phyloP scores from a whole-genome alignment of 2,888 invertebrate genomes.

The Lasioglossum pauxillum region DNA sequence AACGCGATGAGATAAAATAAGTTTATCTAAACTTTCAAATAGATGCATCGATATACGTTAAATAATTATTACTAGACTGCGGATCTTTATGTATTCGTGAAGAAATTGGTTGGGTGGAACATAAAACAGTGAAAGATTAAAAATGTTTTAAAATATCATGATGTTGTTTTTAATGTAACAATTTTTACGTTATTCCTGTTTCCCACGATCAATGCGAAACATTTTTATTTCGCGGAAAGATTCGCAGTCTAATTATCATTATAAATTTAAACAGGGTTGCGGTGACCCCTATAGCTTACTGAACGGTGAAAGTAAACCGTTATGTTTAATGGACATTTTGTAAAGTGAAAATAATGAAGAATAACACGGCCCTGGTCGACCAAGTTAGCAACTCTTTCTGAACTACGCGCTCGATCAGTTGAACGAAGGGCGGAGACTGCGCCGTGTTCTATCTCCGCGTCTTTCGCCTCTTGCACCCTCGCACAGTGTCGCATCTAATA shows the following conservation, averaged over 20 bases:
- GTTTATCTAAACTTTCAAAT: background rate
- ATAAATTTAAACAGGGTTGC: background rate
- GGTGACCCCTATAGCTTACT: background rate
- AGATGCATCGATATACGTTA: background rate
- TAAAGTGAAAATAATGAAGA: background rate
- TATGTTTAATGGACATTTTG: background rate
- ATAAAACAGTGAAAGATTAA: no score
- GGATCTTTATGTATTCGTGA: no score
- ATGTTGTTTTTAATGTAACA: no score
- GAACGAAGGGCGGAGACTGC: conserved; percentile 77
- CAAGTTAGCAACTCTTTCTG: conserved; percentile 48
- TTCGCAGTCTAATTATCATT: background rate
- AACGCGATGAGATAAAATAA: background rate
- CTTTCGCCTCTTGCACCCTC: conserved; percentile 33
- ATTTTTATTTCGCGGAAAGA: no score
- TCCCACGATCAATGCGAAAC: no score
- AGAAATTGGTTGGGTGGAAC: no score
- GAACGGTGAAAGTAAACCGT: background rate
- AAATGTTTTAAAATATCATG: no score
- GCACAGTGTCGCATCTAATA: conserved; percentile 14
- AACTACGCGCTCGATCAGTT: conserved; percentile 61
- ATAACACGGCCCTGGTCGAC: conserved; percentile 20
- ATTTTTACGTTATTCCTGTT: no score
- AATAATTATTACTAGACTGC: background rate
- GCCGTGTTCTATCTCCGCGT: conserved; percentile 57